These are phyloP conservation scores for Urocynchramus pylzowi DNA, from an alignment of 2,113 vertebrate species.

Conservation along the genomic window DNA sequence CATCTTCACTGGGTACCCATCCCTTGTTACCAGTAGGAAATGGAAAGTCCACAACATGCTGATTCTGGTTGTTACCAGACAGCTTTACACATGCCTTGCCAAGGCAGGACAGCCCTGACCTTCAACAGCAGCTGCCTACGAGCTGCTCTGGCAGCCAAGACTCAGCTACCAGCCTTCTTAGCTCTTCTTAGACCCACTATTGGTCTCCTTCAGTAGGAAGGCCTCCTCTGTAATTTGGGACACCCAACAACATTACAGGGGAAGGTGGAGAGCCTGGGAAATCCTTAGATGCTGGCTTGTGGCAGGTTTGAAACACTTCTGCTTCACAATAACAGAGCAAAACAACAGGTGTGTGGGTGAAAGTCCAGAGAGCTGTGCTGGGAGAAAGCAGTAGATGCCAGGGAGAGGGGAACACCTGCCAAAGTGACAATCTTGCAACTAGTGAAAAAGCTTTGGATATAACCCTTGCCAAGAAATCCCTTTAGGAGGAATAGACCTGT, in stretches of 20 bases:
- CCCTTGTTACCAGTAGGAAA: not conserved
- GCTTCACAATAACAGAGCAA: not conserved
- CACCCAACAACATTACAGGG: not conserved
- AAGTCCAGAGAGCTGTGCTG: not conserved
- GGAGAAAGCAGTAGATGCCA: not conserved
- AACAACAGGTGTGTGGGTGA: not conserved
- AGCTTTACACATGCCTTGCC: not conserved
- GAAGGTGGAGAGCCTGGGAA: not conserved
- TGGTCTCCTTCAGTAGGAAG: not conserved
- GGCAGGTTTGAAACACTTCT: not conserved
- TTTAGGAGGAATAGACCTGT: not conserved
- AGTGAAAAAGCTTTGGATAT: not conserved
- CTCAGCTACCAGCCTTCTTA: not conserved
- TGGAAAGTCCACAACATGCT: not conserved
- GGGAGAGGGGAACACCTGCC: not conserved
- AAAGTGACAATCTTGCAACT: not conserved
- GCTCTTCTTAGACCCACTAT: not conserved
- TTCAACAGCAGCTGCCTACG: not conserved
- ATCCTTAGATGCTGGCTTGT: not conserved
- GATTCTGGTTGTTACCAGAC: not conserved
- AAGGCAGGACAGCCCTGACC: not conserved
- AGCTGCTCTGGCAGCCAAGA: not conserved
- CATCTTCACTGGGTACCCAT: not conserved
- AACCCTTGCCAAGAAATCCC: not conserved
- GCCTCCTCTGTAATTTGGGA: not conserved